phyloP scores from a whole-genome alignment of 2,113 vertebrate species.

The Onychostoma macrolepis region DNA sequence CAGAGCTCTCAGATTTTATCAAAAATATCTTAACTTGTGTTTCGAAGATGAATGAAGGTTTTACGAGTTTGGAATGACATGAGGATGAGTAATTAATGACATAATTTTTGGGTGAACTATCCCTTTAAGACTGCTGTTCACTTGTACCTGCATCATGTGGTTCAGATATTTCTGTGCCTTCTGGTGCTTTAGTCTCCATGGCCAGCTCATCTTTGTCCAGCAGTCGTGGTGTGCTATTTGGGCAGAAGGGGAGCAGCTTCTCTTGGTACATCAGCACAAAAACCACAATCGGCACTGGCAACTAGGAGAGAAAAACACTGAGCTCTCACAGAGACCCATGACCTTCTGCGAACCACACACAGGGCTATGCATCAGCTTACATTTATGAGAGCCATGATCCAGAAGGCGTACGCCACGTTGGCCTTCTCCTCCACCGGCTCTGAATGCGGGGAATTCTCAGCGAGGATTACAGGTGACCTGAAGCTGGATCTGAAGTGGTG shows the following conservation, averaged over 20 bases:
- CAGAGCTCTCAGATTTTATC: too few species aligned
- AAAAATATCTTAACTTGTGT: too few species aligned
- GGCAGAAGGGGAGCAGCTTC: constrained; percentile 82
- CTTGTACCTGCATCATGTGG: constrained; percentile 32
- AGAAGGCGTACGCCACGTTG: constrained; percentile 90
- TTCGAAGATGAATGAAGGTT: too few species aligned
- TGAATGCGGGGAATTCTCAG: constrained; percentile 17
- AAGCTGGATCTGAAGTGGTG: constrained; percentile 83
- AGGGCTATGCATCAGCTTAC: constrained; percentile 73
- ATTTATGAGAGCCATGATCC: constrained; percentile 98
- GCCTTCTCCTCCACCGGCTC: constrained; percentile 71
- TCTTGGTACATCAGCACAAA: constrained; percentile 90
- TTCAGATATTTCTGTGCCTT: constrained; percentile 58
- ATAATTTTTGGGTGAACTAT: too few species aligned
- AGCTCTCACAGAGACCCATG: neutral
- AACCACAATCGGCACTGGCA: constrained; percentile 90
- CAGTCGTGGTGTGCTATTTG: constrained; percentile 72
- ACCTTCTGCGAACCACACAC: neutral
- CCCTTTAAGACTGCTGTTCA: neutral
- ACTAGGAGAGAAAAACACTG: constrained; percentile 67
- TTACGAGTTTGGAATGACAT: too few species aligned
- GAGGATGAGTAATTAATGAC: too few species aligned
- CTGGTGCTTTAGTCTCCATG: constrained; percentile 79
- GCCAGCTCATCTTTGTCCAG: constrained; percentile 88
- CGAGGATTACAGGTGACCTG: neutral